A percentile compares a stretch with the other conserved stretches of the same genome.
These are phyloP conservation scores for Palythoa caribaeorum DNA, from an alignment of 92 coral and sea anemone genomes.

Conservation along the genomic window DNA sequence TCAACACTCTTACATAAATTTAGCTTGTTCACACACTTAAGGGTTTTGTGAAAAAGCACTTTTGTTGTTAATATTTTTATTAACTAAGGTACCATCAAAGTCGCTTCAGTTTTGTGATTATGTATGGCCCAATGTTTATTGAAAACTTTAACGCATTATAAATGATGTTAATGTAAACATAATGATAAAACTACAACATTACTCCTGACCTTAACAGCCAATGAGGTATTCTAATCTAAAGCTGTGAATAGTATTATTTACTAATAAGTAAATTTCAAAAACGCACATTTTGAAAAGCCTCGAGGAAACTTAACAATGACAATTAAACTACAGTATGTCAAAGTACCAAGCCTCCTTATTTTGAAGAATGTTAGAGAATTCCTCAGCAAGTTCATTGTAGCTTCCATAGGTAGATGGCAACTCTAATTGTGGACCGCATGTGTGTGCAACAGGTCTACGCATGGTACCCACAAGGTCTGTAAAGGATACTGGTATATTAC, in stretches of 20 bases:
- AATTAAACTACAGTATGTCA: slow-evolving; percentile 3
- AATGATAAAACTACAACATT: slow-evolving; percentile 11
- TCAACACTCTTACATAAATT: background rate
- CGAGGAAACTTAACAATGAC: background rate
- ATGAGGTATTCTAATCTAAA: background rate
- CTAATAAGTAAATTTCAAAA: background rate
- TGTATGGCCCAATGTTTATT: slow-evolving; percentile 5
- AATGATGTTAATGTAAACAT: slow-evolving; percentile 13
- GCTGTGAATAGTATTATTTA: background rate
- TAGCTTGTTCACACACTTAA: background rate
- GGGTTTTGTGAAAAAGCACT: background rate
- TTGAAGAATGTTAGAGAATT: slow-evolving; percentile 26
- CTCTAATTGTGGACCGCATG: slow-evolving; percentile 23
- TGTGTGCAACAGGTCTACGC: slow-evolving; percentile 5
- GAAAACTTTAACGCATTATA: slow-evolving; percentile 1
- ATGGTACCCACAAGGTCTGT: slow-evolving; percentile 27
- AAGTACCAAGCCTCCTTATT: slow-evolving; percentile 21
- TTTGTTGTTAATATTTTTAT: background rate
- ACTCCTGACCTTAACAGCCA: background rate
- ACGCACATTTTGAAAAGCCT: background rate
- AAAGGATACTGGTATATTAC: slow-evolving; percentile 18
- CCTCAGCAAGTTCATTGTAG: slow-evolving; percentile 14
- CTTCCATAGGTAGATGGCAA: slow-evolving; percentile 20
- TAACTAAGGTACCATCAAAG: slow-evolving; percentile 12
- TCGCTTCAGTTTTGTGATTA: background rate